These are phyloP conservation scores for Metacarcinus magister DNA, from an alignment of 2,888 invertebrate genomes.

Conservation along the genomic window DNA sequence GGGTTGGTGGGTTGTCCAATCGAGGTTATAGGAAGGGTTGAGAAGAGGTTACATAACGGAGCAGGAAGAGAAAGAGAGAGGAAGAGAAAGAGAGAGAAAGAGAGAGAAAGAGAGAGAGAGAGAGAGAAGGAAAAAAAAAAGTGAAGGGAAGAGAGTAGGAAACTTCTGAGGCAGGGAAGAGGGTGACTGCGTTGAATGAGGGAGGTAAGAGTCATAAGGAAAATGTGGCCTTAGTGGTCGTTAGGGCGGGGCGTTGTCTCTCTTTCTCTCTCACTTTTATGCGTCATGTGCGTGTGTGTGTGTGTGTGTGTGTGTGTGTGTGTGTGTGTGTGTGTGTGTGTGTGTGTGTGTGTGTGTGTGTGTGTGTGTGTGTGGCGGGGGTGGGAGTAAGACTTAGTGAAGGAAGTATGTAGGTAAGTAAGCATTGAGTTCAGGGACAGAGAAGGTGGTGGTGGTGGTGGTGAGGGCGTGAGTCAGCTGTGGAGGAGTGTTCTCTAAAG, in stretches of 20 bases:
- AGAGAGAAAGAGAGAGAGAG: background rate
- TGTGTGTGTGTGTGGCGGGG: background rate
- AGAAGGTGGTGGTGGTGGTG: background rate
- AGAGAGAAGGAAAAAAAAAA: background rate
- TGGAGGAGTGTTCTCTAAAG: conserved; percentile 18
- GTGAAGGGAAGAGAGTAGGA: background rate
- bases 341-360: background rate
- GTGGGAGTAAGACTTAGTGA: background rate
- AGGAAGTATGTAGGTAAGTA: background rate
- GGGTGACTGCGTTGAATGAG: background rate
- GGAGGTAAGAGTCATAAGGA: conserved; percentile 14
- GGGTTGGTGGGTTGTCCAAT: background rate
- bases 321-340: background rate
- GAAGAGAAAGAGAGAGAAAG: background rate
- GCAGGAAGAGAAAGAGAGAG: background rate
- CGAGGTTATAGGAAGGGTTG: background rate
- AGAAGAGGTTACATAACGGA: background rate
- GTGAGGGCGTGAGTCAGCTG: background rate
- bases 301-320: conserved; percentile 27
- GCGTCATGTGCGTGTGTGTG: background rate
- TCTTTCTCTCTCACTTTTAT: background rate
- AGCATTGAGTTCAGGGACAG: background rate
- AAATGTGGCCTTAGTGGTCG: background rate
- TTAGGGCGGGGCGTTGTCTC: background rate
- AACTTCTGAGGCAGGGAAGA: background rate